Evolutionary conservation across 2,797 vertebrate genomes (phyloP), one percentile per base, ranked within the genome.

Genomic region (Aldrovandia affinis): DNA sequence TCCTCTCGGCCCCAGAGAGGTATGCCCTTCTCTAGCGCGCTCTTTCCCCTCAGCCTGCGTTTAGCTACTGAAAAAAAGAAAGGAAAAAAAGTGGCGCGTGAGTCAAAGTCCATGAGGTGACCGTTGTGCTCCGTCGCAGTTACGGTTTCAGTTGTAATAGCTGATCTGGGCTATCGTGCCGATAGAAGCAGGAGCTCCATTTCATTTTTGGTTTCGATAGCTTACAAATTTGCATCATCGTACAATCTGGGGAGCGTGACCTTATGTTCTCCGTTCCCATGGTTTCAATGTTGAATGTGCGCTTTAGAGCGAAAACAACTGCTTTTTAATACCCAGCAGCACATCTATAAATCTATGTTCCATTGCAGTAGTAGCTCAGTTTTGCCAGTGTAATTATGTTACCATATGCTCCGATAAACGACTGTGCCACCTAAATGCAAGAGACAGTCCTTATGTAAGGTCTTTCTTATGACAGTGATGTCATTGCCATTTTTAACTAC

Each of bases 131-230:
- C 82, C 42, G 30, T 42, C 63, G 15, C 36, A 39, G 68, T 33
- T 39, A 77, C 0, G 39, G 39, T 78, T 83, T 73, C 52, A 77
- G 68, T 83, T 42, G 63, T 63, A 65, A 81, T 77, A 83, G 73
- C 50, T 55, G 39, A 77, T 83, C 0, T 55, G 47, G 57, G n/a
- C 52, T 52, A 70, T 59, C 52, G 70, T 50, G 28, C 18, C 30
- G 81, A 77, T 57, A 57, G 55, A 36, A 59, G 33, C 52, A 44
- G 22, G 15, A 39, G 39, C 59, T 78, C 18, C 77, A 75, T 30
- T 47, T 30, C n/a, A 63, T 28, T 77, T 15, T 78, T 54, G 42
- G 15, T 36, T 47, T 10, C 22, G n/a, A 36, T 78, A 57, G 28
- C 28, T 59, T n/a, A 77, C 78, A 39, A 57, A 59, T 75, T 28